Evolutionary conservation across 2,113 vertebrate genomes (phyloP).

Genomic region (Gnathonemus longibarbis): DNA sequence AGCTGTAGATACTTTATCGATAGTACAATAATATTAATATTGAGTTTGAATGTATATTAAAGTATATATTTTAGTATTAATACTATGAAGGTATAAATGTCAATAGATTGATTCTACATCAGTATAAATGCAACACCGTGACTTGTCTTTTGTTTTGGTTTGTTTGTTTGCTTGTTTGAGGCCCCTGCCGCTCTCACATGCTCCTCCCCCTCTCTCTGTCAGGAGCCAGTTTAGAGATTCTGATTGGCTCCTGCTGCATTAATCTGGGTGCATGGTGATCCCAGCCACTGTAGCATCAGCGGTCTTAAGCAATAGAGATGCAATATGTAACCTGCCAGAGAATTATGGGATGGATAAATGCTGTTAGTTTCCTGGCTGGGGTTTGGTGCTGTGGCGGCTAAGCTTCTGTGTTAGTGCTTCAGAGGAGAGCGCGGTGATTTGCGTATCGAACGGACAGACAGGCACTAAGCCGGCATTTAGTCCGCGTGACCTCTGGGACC

Average conservation of each 20-base stretch:
- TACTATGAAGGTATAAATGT: neutral
- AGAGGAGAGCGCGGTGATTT: neutral
- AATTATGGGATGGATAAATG: neutral
- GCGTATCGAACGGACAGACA: conserved; percentile 49
- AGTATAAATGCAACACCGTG: neutral
- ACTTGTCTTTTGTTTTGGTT: neutral
- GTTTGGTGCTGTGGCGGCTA: neutral
- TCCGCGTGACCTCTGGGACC: conserved; percentile 23
- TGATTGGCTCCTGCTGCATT: neutral
- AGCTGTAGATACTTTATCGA: neutral
- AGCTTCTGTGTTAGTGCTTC: neutral
- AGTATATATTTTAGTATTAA: neutral
- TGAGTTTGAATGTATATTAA: neutral
- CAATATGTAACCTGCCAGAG: neutral
- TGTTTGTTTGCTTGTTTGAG: neutral
- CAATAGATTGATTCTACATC: neutral
- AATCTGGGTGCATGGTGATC: neutral
- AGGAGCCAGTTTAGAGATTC: neutral
- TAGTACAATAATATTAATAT: neutral
- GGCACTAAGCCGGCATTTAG: conserved; percentile 45
- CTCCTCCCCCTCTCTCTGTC: neutral
- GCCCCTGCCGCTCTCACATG: neutral
- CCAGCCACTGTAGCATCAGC: neutral
- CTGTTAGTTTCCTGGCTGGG: neutral
- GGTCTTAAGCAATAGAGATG: neutral